These are phyloP conservation scores for Drosophila jambulina DNA, from an alignment of 1,140 invertebrate species.

Conservation along the genomic window DNA sequence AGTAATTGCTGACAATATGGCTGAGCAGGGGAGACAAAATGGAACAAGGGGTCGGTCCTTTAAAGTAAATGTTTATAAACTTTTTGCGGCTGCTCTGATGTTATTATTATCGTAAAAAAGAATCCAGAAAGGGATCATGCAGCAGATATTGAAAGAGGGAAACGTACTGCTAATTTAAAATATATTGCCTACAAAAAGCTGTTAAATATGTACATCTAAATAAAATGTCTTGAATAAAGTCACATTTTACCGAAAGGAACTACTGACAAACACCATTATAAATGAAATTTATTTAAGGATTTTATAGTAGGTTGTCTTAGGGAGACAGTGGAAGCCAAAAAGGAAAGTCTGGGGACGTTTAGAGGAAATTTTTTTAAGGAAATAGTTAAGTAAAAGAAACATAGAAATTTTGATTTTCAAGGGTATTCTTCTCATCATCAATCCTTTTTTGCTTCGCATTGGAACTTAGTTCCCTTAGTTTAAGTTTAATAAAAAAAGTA, in stretches of 20 bases:
- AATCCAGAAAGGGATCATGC: background rate
- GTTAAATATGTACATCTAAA: background rate
- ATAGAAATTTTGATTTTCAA: no score
- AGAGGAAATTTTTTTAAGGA: no score
- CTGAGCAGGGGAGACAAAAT: slow-evolving; percentile 63
- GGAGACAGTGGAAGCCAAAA: background rate
- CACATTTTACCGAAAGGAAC: no score
- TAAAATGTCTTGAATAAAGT: background rate
- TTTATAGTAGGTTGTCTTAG: background rate
- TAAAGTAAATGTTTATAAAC: background rate
- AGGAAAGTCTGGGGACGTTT: no score
- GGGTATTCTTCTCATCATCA: no score
- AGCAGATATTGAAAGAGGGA: background rate
- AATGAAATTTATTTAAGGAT: background rate
- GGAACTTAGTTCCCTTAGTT: background rate
- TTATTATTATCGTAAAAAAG: slow-evolving; percentile 12
- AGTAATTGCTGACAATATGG: slow-evolving; percentile 76
- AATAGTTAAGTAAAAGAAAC: no score
- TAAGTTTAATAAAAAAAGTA: no score
- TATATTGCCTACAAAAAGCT: background rate
- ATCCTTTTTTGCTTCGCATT: no score
- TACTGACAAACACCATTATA: background rate
- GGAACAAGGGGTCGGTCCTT: background rate
- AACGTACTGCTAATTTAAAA: background rate
- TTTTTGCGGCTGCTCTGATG: background rate